Conservation (phyloP, 2,113 vertebrate species). For the Bos indicus region DNA sequence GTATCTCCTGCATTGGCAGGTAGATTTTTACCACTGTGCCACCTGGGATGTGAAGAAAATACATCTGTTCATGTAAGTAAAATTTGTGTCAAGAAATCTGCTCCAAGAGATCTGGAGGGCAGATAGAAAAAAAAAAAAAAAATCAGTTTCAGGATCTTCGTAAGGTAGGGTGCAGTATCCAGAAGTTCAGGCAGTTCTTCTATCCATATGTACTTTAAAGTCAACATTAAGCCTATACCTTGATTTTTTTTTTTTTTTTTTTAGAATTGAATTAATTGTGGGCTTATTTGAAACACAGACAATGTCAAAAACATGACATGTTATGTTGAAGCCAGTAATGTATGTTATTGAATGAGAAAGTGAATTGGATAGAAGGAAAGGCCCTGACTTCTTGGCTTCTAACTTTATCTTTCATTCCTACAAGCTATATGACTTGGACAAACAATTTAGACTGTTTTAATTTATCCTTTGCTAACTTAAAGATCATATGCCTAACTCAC, state of each 20-base stretch:
- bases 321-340: not conserved
- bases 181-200: not conserved
- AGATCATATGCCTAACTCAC: not conserved
- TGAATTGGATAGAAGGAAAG: not conserved
- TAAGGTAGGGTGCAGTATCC: not conserved
- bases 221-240: not conserved
- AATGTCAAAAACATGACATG: not conserved
- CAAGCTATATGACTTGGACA: not conserved
- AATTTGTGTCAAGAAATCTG: not conserved
- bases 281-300: not conserved
- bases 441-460: not conserved
- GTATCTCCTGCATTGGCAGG: not conserved
- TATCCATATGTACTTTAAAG: not conserved
- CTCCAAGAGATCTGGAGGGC: not conserved
- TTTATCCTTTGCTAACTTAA: not conserved
- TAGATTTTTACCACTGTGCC: not conserved
- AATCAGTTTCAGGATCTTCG: not conserved
- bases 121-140: not conserved
- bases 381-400: not conserved
- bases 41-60: not conserved
- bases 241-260: not conserved
- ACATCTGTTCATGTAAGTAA: not conserved
- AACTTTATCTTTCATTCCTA: not conserved
- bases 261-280: not conserved
- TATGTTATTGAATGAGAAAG: not conserved